Conservation (phyloP, 2,797 vertebrate species). For the Pseudochromis fuscus region DNA sequence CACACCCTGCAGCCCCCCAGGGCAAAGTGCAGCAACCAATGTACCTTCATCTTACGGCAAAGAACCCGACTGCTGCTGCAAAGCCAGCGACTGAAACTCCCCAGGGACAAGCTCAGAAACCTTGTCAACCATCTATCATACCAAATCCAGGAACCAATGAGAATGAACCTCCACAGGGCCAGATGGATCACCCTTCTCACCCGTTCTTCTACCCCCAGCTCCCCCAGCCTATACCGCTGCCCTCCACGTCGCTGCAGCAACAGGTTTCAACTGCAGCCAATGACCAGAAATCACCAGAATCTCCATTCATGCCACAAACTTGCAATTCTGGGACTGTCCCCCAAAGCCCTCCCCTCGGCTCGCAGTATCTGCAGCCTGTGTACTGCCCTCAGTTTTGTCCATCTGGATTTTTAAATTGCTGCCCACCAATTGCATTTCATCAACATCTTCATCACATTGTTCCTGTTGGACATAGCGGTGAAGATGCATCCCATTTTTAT, state of each 20-base stretch:
- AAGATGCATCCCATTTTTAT: conserved; percentile 9
- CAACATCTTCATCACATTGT: conserved; percentile 76
- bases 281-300: background rate
- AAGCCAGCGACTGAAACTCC: background rate
- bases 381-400: conserved; percentile 60
- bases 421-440: conserved; percentile 77
- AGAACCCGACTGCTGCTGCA: background rate
- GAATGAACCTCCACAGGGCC: background rate
- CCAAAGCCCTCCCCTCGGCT: background rate
- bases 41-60: background rate
- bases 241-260: background rate
- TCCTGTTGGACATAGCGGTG: conserved; percentile 21
- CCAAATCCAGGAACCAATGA: background rate
- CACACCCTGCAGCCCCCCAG: background rate
- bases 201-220: conserved; percentile 14
- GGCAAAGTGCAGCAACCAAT: background rate
- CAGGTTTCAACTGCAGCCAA: background rate
- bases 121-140: background rate
- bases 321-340: background rate
- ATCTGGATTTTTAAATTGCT: conserved; percentile 68
- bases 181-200: background rate
- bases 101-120: background rate
- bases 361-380: conserved; percentile 4
- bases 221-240: conserved; percentile 19
- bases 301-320: background rate